phyloP scores from a whole-genome alignment of 1,140 invertebrate species.

The Ceratina japonica region DNA sequence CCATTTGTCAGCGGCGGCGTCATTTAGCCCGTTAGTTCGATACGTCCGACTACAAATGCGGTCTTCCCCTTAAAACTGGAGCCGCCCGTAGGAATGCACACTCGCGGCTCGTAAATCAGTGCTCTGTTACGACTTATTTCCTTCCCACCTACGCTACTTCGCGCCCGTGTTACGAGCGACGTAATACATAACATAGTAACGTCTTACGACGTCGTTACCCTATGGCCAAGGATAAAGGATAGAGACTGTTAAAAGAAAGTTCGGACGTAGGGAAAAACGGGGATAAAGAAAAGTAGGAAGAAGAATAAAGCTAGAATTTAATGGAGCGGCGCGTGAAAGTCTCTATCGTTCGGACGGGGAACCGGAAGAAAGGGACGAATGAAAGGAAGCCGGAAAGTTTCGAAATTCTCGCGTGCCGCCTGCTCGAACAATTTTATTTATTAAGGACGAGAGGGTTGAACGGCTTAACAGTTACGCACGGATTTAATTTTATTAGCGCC shows the following conservation, averaged over 20 bases:
- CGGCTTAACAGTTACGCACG: neutral
- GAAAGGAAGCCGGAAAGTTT: neutral
- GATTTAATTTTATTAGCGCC: constrained; percentile 22
- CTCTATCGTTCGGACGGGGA: neutral
- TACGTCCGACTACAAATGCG: constrained; percentile 17
- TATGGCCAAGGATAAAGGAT: constrained; percentile 20
- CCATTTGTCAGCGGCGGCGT: constrained; percentile 37
- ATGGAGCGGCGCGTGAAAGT: constrained; percentile 32
- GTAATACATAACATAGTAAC: constrained; percentile 60
- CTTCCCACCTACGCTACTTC: constrained; percentile 19
- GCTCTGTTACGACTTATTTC: constrained; percentile 50
- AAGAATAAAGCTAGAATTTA: constrained; percentile 23
- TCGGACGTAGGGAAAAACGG: neutral
- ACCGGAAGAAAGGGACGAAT: too few species aligned
- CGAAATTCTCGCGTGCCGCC: neutral
- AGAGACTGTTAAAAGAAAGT: constrained; percentile 40
- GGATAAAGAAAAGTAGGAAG: neutral
- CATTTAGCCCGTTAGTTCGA: constrained; percentile 26
- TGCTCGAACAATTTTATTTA: neutral
- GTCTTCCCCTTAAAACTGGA: constrained; percentile 40
- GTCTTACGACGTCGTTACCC: constrained; percentile 49
- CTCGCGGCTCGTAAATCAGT: constrained; percentile 52
- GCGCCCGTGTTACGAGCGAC: constrained; percentile 28
- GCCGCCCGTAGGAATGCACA: constrained; percentile 29
- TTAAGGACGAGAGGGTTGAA: neutral